Percentiles rank a stretch among this genome's conserved stretches.
These are phyloP conservation scores for Neelides folsomi DNA, from an alignment of 2,888 invertebrate genomes.

Conservation along the genomic window DNA sequence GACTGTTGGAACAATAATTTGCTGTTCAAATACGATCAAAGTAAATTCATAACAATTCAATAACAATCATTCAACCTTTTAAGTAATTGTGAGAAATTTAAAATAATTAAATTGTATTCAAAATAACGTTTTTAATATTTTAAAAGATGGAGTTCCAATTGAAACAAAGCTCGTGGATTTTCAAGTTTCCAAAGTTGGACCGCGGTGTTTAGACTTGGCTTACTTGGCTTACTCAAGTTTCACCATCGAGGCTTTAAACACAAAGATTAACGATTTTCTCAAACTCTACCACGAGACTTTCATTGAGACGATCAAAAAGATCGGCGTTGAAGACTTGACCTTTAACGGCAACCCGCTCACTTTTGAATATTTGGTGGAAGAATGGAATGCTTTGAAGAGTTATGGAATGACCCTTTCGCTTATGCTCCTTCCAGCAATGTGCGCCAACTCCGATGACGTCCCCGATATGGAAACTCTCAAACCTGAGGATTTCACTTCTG, in stretches of 20 bases:
- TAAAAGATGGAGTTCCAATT: too few relatives aligned
- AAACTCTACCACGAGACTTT: conserved; percentile 2
- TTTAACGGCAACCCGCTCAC: not conserved
- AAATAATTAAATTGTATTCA: not conserved
- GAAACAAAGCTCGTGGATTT: conserved; percentile 5
- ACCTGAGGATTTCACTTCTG: not conserved
- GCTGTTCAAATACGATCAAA: not conserved
- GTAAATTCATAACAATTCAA: too few relatives aligned
- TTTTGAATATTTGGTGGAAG: conserved; percentile 1
- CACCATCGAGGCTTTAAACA: not conserved
- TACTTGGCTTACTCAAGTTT: conserved; percentile 5
- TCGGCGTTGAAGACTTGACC: not conserved
- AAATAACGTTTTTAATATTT: not conserved
- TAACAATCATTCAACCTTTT: not conserved
- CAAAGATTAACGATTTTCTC: not conserved
- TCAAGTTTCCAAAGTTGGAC: conserved; percentile 5
- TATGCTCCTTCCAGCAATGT: not conserved
- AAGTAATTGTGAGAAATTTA: not conserved
- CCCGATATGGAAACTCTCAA: not conserved
- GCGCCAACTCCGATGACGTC: not conserved
- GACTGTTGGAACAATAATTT: conserved; percentile 7
- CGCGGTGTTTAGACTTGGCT: conserved; percentile 1
- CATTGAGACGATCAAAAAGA: not conserved
- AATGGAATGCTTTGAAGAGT: conserved; percentile 5
- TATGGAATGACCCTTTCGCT: not conserved